Conservation (phyloP, 2,113 vertebrate genomes). For the Ia io region DNA sequence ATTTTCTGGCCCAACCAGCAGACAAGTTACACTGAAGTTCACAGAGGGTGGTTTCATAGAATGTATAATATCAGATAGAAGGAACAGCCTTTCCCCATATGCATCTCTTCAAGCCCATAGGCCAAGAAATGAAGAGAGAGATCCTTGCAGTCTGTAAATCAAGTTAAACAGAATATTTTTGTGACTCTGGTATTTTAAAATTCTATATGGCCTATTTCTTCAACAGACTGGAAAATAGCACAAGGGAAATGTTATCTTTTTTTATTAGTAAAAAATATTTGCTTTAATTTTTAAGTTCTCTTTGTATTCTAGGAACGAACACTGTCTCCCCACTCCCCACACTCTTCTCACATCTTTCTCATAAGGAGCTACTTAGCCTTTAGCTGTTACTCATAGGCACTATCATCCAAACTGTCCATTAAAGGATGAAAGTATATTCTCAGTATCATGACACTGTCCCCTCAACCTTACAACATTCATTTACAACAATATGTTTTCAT, state of each 20-base stretch:
- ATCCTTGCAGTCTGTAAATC: neutral
- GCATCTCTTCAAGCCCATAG: neutral
- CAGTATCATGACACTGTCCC: neutral
- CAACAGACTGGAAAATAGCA: slow-evolving; percentile 6
- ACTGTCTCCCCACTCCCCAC: fast-evolving
- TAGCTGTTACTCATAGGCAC: neutral
- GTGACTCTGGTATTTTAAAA: neutral
- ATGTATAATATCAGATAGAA: neutral
- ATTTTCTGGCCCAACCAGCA: neutral
- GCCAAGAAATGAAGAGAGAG: neutral
- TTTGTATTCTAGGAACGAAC: neutral
- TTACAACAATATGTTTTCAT: slow-evolving; percentile 49
- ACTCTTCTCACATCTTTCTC: neutral
- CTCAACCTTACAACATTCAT: slow-evolving; percentile 30
- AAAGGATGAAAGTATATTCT: neutral
- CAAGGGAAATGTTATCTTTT: slow-evolving; percentile 2
- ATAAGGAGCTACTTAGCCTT: neutral
- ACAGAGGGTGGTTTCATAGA: neutral
- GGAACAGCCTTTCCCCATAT: neutral
- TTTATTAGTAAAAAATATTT: neutral
- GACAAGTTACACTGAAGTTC: too few relatives aligned
- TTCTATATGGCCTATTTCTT: neutral
- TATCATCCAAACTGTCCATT: neutral
- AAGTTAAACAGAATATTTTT: neutral
- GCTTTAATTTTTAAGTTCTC: neutral